Conservation (phyloP, 2,888 invertebrate genomes). For the Himalopsyche tibetana region DNA sequence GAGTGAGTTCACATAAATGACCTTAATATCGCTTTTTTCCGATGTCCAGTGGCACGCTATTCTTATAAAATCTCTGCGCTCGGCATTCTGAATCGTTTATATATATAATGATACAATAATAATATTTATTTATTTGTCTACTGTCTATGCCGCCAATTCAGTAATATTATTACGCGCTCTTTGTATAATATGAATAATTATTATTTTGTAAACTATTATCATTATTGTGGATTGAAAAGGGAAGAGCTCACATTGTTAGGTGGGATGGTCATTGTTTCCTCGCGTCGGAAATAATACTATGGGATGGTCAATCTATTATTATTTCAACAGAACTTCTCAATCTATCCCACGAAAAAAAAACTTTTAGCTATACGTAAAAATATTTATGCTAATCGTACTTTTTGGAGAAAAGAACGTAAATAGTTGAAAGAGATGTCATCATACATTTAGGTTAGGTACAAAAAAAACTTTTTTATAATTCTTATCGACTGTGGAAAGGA, state of each 20-base stretch:
- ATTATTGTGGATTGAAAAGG: constrained; percentile 59
- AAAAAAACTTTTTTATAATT: too few species aligned
- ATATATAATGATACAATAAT: constrained; percentile 55
- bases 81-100: constrained; percentile 56
- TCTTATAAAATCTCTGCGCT: not conserved
- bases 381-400: too few species aligned
- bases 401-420: too few species aligned
- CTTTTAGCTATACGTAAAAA: too few species aligned
- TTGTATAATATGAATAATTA: constrained; percentile 47
- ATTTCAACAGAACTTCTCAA: constrained; percentile 7
- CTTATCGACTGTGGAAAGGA: too few species aligned
- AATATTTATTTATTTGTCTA: constrained; percentile 53
- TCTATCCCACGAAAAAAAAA: too few species aligned
- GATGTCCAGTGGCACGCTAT: constrained; percentile 26
- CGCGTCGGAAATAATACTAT: not conserved
- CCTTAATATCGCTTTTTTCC: not conserved
- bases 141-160: constrained; percentile 61
- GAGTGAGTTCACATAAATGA: not conserved
- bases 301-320: constrained; percentile 8
- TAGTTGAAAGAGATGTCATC: too few species aligned
- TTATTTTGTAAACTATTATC: constrained; percentile 46
- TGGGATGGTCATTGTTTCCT: constrained; percentile 53
- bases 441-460: too few species aligned
- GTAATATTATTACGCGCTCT: constrained; percentile 63
- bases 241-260: constrained; percentile 58